These are phyloP conservation scores for Cephus runcator DNA, from an alignment of 2,888 invertebrate genomes.

Conservation along the genomic window DNA sequence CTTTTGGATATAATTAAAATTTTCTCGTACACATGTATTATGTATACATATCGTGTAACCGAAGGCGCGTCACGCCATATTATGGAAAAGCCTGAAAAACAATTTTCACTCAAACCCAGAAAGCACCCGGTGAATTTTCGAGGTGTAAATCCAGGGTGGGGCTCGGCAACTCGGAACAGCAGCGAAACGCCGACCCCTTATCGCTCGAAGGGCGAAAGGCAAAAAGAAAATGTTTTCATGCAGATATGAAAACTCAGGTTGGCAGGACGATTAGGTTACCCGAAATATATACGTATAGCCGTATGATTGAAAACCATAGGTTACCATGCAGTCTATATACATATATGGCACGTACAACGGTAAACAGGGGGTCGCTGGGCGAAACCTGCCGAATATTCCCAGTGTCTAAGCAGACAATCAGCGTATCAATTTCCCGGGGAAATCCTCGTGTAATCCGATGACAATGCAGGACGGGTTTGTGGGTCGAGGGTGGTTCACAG, in stretches of 20 bases:
- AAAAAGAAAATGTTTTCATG: neutral
- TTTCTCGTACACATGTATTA: neutral
- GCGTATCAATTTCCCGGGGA: slow-evolving; percentile 54
- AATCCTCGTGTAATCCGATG: slow-evolving; percentile 54
- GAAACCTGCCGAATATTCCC: neutral
- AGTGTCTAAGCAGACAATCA: slow-evolving; percentile 37
- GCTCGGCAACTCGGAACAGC: neutral
- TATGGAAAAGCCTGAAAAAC: neutral
- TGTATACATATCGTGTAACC: neutral
- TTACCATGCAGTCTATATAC: neutral
- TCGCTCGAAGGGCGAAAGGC: neutral
- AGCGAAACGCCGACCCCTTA: neutral
- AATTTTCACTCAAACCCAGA: neutral
- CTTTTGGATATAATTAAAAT: neutral
- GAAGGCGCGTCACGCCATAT: neutral
- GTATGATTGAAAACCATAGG: neutral
- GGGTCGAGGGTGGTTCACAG: slow-evolving; percentile 29
- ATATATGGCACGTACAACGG: neutral
- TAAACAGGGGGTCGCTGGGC: neutral
- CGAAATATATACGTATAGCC: neutral
- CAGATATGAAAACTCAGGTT: neutral
- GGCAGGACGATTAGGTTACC: neutral
- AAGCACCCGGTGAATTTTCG: neutral
- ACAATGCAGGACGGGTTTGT: slow-evolving; percentile 39
- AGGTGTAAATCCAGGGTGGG: neutral